phyloP scores from a whole-genome alignment of 2,888 invertebrate genomes.

The Erebia ligea region DNA sequence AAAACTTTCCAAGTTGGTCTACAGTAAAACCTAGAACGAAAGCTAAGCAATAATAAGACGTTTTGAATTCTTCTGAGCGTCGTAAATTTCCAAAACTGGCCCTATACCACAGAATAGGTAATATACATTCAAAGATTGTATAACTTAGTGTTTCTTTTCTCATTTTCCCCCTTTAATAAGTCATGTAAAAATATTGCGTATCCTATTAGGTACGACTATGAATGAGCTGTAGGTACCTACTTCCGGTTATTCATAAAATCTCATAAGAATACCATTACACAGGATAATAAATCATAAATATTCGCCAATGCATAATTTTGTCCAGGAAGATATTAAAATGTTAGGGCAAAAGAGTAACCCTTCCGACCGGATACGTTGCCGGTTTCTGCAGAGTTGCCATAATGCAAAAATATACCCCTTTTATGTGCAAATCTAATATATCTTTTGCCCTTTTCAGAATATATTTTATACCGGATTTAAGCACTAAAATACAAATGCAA shows the following conservation, averaged over 20 bases:
- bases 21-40: too few relatives aligned
- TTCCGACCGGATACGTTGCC: conserved; percentile 49
- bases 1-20: too few relatives aligned
- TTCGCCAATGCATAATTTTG: conserved; percentile 42
- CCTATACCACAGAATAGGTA: too few relatives aligned
- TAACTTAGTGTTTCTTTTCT: too few relatives aligned
- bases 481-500: not conserved
- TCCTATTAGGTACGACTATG: not conserved
- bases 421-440: conserved; percentile 19
- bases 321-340: conserved; percentile 48
- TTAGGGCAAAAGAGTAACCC: conserved; percentile 49
- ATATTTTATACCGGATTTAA: conserved; percentile 2
- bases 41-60: too few relatives aligned
- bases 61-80: too few relatives aligned
- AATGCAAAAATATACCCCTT: conserved; percentile 35
- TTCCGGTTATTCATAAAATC: not conserved
- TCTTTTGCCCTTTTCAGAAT: conserved; percentile 7
- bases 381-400: conserved; percentile 46
- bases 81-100: too few relatives aligned
- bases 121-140: too few relatives aligned
- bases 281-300: conserved; percentile 42
- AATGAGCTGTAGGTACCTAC: not conserved
- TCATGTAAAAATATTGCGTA: not conserved
- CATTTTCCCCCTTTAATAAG: too few relatives aligned
- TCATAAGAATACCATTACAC: conserved; percentile 1